phyloP scores from a whole-genome alignment of 2,113 vertebrate genomes.

The Corvus hawaiiensis region DNA sequence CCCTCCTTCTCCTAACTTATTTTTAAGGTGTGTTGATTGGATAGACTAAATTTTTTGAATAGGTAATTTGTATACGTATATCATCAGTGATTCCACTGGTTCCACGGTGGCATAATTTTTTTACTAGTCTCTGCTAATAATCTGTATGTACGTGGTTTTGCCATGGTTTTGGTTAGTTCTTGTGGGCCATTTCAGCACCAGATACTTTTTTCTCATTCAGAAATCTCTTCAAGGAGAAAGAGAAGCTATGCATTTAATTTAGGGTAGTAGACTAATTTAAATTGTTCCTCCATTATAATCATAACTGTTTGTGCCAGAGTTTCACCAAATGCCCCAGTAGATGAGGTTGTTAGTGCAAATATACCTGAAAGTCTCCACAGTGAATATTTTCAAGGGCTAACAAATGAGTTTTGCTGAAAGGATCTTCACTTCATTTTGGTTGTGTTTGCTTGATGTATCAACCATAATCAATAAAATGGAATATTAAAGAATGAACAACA shows the following conservation, averaged over 20 bases:
- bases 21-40: background rate
- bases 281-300: background rate
- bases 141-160: background rate
- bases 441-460: background rate
- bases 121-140: background rate
- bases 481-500: background rate
- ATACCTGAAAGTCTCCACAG: background rate
- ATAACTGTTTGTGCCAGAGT: background rate
- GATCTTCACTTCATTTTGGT: background rate
- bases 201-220: background rate
- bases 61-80: background rate
- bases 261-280: background rate
- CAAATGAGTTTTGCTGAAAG: background rate
- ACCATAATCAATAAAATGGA: background rate
- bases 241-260: background rate
- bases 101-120: background rate
- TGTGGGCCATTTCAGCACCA: background rate
- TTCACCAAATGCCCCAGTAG: background rate
- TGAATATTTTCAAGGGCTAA: background rate
- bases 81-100: background rate
- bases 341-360: background rate
- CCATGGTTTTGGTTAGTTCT: background rate
- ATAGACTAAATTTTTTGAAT: background rate
- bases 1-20: background rate
- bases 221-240: background rate